A percentile compares a stretch with the other conserved stretches of the same genome.
These are phyloP conservation scores for Neoitamus cyanurus DNA, from an alignment of 2,888 invertebrate genomes.

Conservation along the genomic window DNA sequence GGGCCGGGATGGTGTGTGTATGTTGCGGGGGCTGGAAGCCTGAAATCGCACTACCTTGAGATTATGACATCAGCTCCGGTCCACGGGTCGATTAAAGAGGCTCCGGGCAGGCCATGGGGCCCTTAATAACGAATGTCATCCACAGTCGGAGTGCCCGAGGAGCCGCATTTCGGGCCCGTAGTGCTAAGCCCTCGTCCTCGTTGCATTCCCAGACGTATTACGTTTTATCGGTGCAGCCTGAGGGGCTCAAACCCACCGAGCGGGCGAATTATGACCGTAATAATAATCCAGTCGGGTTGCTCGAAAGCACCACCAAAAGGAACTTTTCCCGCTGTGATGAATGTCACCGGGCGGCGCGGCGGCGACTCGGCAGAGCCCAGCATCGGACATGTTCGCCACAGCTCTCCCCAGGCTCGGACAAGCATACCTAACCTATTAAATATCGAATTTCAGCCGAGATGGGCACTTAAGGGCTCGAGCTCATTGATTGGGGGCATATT, in stretches of 20 bases:
- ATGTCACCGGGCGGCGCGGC: slow-evolving; percentile 2
- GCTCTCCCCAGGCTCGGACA: not conserved
- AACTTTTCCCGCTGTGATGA: slow-evolving; percentile 7
- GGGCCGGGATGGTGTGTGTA: not conserved
- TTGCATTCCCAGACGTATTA: not conserved
- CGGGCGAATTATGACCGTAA: slow-evolving; percentile 10
- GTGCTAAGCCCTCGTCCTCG: not conserved
- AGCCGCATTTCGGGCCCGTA: not conserved
- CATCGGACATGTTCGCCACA: not conserved
- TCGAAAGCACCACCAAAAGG: not conserved
- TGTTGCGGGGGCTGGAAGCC: not conserved
- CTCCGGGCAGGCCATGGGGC: not conserved
- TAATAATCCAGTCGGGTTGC: slow-evolving; percentile 26
- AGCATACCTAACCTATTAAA: not conserved
- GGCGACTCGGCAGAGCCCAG: not conserved
- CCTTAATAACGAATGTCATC: slow-evolving; percentile 26
- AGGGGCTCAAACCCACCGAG: not conserved
- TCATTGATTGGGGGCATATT: slow-evolving; percentile 21
- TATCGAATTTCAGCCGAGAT: slow-evolving; percentile 32
- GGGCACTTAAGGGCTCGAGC: slow-evolving; percentile 12
- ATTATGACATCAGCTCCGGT: slow-evolving; percentile 19
- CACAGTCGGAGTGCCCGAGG: not conserved
- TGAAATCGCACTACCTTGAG: not conserved
- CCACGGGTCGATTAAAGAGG: not conserved
- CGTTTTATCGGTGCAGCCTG: not conserved